A percentile compares a stretch with the other conserved stretches of the same genome.
phyloP scores from a whole-genome alignment of 2,113 vertebrate species.

The Labeo catla region DNA sequence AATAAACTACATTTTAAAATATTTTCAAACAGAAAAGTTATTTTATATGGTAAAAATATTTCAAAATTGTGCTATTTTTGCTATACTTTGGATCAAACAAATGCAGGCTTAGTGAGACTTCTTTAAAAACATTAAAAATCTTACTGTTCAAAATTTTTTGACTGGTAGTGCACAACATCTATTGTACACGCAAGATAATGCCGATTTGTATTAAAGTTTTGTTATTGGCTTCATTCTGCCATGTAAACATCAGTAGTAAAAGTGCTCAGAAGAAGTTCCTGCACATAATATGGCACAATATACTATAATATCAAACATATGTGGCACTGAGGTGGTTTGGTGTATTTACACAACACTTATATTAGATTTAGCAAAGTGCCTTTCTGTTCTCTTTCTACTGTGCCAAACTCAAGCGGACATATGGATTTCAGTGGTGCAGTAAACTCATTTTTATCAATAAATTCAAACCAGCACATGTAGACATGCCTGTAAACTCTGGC shows the following conservation, averaged over 20 bases:
- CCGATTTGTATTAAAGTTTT: background rate
- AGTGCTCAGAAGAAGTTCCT: background rate
- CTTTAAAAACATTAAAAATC: no score
- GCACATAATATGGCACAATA: background rate
- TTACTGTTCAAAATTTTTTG: no score
- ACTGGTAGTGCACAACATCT: background rate
- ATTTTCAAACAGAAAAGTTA: no score
- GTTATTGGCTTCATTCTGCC: background rate
- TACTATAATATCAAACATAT: conserved; percentile 36
- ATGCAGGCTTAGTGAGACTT: no score
- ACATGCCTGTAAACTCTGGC: conserved; percentile 47
- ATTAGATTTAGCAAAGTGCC: conserved; percentile 46
- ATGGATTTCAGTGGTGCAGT: conserved; percentile 28
- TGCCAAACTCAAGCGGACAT: conserved; percentile 33
- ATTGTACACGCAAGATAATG: background rate
- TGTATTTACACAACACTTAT: conserved; percentile 25
- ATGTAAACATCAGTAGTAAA: conserved; percentile 33
- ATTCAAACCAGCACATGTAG: conserved; percentile 47
- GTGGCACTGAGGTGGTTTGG: conserved; percentile 32
- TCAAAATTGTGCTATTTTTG: no score
- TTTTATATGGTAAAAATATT: no score
- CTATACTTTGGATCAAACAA: no score
- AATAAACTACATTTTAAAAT: no score
- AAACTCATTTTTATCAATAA: conserved; percentile 49
- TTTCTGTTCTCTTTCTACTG: conserved; percentile 40